Evolutionary conservation across 2,113 vertebrate genomes (phyloP).

Genomic region (Micromys minutus): DNA sequence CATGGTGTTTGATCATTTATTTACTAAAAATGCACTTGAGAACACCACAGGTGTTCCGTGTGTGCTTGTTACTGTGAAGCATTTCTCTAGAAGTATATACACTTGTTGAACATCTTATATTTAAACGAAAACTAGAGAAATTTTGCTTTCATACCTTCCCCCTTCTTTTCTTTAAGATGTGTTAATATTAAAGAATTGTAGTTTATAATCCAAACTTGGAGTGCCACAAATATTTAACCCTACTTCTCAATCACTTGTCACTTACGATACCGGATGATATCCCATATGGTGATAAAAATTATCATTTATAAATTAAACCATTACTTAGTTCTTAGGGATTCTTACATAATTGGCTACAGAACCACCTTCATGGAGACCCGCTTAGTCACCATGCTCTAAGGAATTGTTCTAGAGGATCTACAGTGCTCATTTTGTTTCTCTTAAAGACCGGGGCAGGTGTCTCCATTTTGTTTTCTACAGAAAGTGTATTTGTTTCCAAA

Average conservation of each 20-base stretch:
- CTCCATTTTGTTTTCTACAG: not conserved
- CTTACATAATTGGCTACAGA: not conserved
- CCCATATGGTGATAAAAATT: not conserved
- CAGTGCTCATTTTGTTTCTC: conserved; percentile 34
- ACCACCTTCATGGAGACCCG: not conserved
- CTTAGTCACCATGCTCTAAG: not conserved
- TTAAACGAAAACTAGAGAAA: not conserved
- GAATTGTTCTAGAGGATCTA: not conserved
- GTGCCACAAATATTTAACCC: conserved; percentile 24
- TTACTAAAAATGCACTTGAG: conserved; percentile 32
- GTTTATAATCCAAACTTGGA: conserved; percentile 7
- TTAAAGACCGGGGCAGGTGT: conserved; percentile 1
- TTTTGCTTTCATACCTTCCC: not conserved
- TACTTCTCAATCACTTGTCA: conserved; percentile 2
- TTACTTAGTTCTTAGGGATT: conserved; percentile 33
- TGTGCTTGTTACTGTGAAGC: conserved; percentile 31
- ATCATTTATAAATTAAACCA: not conserved
- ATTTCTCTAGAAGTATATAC: conserved; percentile 44
- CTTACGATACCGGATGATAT: conserved; percentile 37
- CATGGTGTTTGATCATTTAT: conserved; percentile 58
- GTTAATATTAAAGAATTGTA: not conserved
- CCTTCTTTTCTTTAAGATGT: conserved; percentile 25
- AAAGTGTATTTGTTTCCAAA: not conserved
- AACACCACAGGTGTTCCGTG: not conserved
- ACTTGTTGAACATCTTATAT: conserved; percentile 22